phyloP scores from a whole-genome alignment of 2,113 vertebrate genomes.

The Cercopithecus mona region DNA sequence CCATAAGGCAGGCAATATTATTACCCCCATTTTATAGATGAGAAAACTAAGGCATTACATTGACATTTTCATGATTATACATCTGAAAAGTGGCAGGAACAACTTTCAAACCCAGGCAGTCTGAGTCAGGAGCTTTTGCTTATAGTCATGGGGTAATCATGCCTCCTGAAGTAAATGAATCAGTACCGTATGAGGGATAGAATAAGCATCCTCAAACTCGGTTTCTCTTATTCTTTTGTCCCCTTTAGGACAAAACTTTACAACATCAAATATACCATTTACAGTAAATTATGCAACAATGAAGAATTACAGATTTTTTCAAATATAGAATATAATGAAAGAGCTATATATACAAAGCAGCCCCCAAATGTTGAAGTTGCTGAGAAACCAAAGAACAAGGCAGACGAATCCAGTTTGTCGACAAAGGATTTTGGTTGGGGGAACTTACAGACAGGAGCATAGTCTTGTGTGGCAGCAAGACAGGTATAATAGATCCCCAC shows the following conservation, averaged over 20 bases:
- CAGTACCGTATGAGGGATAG: background rate
- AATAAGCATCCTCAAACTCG: background rate
- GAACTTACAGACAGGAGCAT: no score
- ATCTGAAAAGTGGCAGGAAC: background rate
- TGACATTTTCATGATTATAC: background rate
- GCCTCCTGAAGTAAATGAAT: background rate
- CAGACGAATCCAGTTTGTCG: no score
- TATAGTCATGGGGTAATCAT: background rate
- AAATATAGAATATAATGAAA: background rate
- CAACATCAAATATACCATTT: background rate
- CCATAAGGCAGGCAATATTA: background rate
- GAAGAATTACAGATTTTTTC: background rate
- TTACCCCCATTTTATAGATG: background rate
- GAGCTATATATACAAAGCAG: no score
- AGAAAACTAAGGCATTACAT: background rate
- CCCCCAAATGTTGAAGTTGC: no score
- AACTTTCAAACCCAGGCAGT: background rate
- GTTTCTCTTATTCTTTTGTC: background rate
- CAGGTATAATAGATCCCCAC: fast-evolving
- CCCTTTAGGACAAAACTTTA: background rate
- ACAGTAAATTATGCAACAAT: background rate
- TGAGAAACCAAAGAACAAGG: no score
- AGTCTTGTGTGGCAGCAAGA: no score
- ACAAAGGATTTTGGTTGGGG: no score
- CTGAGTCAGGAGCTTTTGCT: background rate